Base-by-base conservation (phyloP, 2,797 vertebrate species). In the Acanthopagrus latus region DNA sequence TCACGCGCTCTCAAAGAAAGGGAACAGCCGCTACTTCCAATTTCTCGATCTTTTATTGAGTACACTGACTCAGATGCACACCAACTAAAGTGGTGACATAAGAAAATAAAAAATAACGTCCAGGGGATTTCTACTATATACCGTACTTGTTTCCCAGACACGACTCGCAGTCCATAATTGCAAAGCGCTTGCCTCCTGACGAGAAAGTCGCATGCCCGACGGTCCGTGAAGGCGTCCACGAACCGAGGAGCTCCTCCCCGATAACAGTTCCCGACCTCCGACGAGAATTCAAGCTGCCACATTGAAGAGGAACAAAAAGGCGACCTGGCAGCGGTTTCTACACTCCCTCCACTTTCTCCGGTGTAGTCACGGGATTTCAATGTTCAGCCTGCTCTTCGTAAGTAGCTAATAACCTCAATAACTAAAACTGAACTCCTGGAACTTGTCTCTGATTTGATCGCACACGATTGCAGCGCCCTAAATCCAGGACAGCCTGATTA, bases 281-380 rank as follows among this genome's bases (percentile, higher is more conserved):
- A 73, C 67, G 65, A 93, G 85, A 82, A 87, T 64, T 74, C 78
- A 89, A 86, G 90, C 90, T 91, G 91, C 93, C 90, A 93, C 92
- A 92, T 83, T 93, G 90, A 94, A 93, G 93, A 93, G 91, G 94
- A 95, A 94, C 93, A 92, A 93, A 93, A 93, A 93, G 91, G 85
- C 93, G 80, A 92, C 83, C 89, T 92, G 81, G 89, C 86, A 91
- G 89, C 89, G 85, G 29, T 89, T 82, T 90, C 88, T 82, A 90
- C 87, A 91, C 92, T 91, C 90, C 90, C 92, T 94, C 93, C 93
- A 90, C 94, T 92, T 95, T 96, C 93, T 95, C 93, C 84, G 92
- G 92, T 77, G 91, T 93, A 92, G 94, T 93, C 93, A 95, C 94
- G 95, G 92, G 95, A 95, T 96, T 96, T 96, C 95, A 96, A 96